Conservation (phyloP, 2,888 invertebrate genomes). For the Drosophila trichaetosa region DNA sequence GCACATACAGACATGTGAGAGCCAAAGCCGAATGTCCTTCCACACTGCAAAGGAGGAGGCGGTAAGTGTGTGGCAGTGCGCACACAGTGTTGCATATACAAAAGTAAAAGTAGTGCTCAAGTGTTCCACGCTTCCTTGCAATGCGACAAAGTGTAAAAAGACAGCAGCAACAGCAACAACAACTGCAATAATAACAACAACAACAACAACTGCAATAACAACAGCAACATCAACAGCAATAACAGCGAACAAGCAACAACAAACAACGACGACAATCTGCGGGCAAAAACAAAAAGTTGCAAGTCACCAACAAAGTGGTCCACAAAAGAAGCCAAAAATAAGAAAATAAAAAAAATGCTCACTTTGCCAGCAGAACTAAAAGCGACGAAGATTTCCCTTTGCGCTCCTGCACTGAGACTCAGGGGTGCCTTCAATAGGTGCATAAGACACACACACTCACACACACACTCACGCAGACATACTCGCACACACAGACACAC, state of each 20-base stretch:
- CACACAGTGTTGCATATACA: conserved; percentile 71
- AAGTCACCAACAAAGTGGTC: conserved; percentile 73
- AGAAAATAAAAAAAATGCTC: conserved; percentile 24
- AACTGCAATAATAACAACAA: conserved; percentile 31
- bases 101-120: conserved; percentile 78
- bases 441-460: conserved; percentile 4
- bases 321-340: conserved; percentile 58
- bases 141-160: conserved; percentile 75
- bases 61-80: conserved; percentile 24
- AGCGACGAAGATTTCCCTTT: conserved; percentile 18
- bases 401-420: conserved; percentile 24
- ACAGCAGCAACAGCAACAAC: conserved; percentile 45
- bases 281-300: conserved; percentile 64
- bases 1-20: background rate
- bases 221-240: conserved; percentile 24
- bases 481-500: background rate
- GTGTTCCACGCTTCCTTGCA: conserved; percentile 73
- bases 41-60: conserved; percentile 6
- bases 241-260: conserved; percentile 15
- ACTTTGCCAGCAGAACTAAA: conserved; percentile 10
- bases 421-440: conserved; percentile 32
- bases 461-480: conserved; percentile 18
- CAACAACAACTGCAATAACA: conserved; percentile 28
- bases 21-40: conserved; percentile 34
- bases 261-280: conserved; percentile 31